Conservation (phyloP, 2,113 vertebrate genomes). For the Platysternon megacephalum region DNA sequence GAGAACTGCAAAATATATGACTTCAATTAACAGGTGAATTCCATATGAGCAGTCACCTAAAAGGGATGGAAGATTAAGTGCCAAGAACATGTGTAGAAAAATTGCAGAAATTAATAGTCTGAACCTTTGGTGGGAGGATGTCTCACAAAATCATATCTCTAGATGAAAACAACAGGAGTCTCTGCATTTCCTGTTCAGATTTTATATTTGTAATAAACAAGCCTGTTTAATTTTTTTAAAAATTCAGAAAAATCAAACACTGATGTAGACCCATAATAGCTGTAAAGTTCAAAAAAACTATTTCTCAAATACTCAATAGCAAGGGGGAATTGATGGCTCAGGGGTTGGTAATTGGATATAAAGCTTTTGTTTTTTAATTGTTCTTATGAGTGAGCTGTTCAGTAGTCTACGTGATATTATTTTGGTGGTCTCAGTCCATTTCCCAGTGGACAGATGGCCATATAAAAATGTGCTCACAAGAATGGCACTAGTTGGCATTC, state of each 20-base stretch:
- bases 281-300: background rate
- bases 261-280: background rate
- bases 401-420: accelerated
- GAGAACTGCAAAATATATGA: background rate
- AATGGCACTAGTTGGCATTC: background rate
- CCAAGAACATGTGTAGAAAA: background rate
- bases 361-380: background rate
- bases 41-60: background rate
- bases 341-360: accelerated
- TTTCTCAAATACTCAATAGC: background rate
- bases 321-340: background rate
- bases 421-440: background rate
- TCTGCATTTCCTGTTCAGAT: background rate
- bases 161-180: background rate
- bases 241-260: background rate
- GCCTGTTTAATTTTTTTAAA: background rate
- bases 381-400: background rate
- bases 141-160: background rate
- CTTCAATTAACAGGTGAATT: background rate
- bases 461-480: accelerated
- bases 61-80: accelerated
- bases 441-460: background rate
- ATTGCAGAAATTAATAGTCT: background rate
- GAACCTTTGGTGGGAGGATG: background rate
- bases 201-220: background rate